Conservation (phyloP, 2,888 invertebrate genomes). For the Drosophila atripex region DNA sequence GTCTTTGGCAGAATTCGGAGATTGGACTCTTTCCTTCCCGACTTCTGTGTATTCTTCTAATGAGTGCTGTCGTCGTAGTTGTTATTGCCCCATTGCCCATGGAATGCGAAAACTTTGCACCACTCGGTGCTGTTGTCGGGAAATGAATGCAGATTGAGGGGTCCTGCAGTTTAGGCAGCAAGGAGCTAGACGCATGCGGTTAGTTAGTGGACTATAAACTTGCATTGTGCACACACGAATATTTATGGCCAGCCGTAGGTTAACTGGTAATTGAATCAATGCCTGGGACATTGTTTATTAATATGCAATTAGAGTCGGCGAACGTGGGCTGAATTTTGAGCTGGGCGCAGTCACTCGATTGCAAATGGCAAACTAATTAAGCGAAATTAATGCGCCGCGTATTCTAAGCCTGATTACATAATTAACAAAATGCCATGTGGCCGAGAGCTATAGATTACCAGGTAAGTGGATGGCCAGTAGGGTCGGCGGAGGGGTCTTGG, state of each 20-base stretch:
- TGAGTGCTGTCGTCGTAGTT: conserved; percentile 16
- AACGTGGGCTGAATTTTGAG: conserved; percentile 23
- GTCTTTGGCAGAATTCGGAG: conserved; percentile 45
- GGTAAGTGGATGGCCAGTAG: conserved; percentile 12
- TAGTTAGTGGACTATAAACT: conserved; percentile 42
- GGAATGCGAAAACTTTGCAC: conserved; percentile 19
- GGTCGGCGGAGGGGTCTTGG: neutral
- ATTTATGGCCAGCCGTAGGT: conserved; percentile 19
- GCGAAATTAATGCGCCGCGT: conserved; percentile 56
- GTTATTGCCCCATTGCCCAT: conserved; percentile 15
- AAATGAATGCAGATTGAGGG: conserved; percentile 66
- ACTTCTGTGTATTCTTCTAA: conserved; percentile 25
- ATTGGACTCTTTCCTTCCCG: conserved; percentile 1
- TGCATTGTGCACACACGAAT: conserved; percentile 1
- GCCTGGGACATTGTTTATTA: conserved; percentile 52
- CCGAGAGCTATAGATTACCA: conserved; percentile 17
- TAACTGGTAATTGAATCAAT: conserved; percentile 60
- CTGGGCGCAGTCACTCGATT: conserved; percentile 18
- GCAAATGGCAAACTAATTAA: conserved; percentile 47
- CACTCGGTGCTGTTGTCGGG: neutral
- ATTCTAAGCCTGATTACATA: conserved; percentile 51
- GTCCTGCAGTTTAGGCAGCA: conserved; percentile 3
- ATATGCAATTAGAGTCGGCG: conserved; percentile 39
- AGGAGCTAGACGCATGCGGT: conserved; percentile 39
- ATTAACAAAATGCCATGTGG: conserved; percentile 46